Percentiles rank a stretch among this genome's conserved stretches.
These are phyloP conservation scores for Patella pellucida DNA, from an alignment of 2,888 invertebrate species.

Conservation along the genomic window DNA sequence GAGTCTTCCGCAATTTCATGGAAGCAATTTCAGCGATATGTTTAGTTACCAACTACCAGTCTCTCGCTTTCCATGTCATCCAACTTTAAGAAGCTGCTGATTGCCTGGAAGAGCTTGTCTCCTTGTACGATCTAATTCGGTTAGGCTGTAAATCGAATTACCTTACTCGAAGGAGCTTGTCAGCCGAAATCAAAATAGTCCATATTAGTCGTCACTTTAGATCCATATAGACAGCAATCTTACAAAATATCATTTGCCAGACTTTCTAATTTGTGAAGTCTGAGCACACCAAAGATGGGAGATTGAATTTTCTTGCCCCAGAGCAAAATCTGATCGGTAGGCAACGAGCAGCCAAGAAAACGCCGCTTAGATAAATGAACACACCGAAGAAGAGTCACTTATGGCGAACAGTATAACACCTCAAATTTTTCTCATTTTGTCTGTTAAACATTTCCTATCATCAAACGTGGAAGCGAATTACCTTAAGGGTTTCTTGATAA, in stretches of 20 bases:
- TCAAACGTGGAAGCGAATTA: constrained; percentile 10
- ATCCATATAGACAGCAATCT: constrained; percentile 32
- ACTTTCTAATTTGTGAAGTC: constrained; percentile 30
- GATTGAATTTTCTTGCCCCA: constrained; percentile 30
- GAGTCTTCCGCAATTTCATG: constrained; percentile 10
- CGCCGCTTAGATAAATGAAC: constrained; percentile 6
- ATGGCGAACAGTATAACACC: constrained; percentile 1
- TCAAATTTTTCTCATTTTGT: constrained; percentile 20
- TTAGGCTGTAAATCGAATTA: constrained; percentile 28
- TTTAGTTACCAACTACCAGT: background rate
- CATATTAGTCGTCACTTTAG: constrained; percentile 36
- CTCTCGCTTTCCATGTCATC: background rate
- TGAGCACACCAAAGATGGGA: constrained; percentile 21
- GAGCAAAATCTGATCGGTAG: constrained; percentile 14
- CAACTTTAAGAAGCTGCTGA: background rate
- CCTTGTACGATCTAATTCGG: constrained; percentile 5
- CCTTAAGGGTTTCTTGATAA: constrained; percentile 21
- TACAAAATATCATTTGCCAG: constrained; percentile 32
- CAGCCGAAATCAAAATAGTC: constrained; percentile 25
- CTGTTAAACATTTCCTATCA: constrained; percentile 27
- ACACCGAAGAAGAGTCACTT: background rate
- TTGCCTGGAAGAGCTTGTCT: background rate
- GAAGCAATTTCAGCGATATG: constrained; percentile 11
- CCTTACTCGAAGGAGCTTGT: constrained; percentile 28
- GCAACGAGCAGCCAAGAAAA: background rate